Evolutionary conservation across 2,797 vertebrate species (phyloP).

Genomic region (Pangasius larnaudii): DNA sequence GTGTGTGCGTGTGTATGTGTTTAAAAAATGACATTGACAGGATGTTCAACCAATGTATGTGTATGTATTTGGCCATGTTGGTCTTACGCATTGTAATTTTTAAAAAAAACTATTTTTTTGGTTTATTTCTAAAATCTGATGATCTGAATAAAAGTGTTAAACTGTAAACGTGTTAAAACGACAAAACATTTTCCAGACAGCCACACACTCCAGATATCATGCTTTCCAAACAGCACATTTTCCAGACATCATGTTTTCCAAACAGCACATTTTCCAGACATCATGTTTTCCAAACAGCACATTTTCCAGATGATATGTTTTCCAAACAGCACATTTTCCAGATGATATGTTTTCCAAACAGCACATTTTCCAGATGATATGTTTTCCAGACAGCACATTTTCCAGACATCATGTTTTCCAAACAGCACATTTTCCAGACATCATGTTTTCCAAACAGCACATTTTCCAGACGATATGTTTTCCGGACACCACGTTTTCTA

Average conservation of each 20-base stretch:
- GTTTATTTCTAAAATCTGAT: no score
- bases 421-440: not conserved
- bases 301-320: not conserved
- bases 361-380: not conserved
- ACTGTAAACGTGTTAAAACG: not conserved
- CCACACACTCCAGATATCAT: not conserved
- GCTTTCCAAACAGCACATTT: not conserved
- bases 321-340: no score
- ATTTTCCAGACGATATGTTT: no score
- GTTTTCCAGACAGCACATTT: not conserved
- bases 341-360: no score
- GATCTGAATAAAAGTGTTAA: not conserved
- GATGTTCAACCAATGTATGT: no score
- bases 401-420: not conserved
- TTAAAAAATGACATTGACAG: no score
- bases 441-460: no score
- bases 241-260: not conserved
- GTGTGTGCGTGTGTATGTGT: no score
- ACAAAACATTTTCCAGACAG: no score
- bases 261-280: no score
- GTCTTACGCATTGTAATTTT: not conserved
- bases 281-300: not conserved
- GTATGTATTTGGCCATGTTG: not conserved
- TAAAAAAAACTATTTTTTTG: not conserved
- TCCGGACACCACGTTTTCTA: no score